Conservation (phyloP, 2,888 invertebrate genomes). For the Tuberolachnus salignus region DNA sequence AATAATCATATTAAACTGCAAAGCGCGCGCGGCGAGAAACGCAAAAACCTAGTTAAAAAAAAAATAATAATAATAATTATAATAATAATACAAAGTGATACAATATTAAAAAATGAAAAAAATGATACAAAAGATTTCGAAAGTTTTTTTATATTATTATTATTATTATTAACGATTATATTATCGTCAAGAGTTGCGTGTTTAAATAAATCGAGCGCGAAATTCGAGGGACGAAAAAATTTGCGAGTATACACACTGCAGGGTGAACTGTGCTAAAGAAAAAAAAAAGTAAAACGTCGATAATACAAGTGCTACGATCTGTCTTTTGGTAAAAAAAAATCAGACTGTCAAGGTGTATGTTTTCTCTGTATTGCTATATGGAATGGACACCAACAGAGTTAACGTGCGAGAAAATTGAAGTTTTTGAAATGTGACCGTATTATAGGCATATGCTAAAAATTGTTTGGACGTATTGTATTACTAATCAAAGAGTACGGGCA, state of each 20-base stretch:
- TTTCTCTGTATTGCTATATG: too few species aligned
- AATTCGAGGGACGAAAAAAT: not conserved
- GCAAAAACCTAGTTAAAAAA: not conserved
- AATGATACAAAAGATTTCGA: slow-evolving; percentile 16
- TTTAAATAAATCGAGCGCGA: slow-evolving; percentile 8
- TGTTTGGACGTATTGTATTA: too few species aligned
- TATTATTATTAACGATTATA: slow-evolving; percentile 36
- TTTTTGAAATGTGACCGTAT: too few species aligned
- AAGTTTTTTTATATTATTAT: slow-evolving; percentile 17
- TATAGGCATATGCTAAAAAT: too few species aligned
- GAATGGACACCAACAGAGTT: too few species aligned
- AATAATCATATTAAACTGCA: slow-evolving; percentile 34
- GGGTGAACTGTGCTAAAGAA: not conserved
- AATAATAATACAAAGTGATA: too few species aligned
- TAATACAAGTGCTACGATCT: too few species aligned
- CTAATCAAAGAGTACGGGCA: too few species aligned
- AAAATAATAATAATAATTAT: slow-evolving; percentile 23
- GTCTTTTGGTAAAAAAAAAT: too few species aligned
- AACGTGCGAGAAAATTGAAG: too few species aligned
- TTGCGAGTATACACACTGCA: not conserved
- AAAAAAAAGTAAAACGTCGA: not conserved
- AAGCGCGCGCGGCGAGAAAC: slow-evolving; percentile 1
- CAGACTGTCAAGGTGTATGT: too few species aligned
- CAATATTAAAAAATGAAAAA: too few species aligned
- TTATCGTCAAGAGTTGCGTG: slow-evolving; percentile 31